phyloP scores from a whole-genome alignment of 1,140 invertebrate genomes.

The Drosophila lowei region DNA sequence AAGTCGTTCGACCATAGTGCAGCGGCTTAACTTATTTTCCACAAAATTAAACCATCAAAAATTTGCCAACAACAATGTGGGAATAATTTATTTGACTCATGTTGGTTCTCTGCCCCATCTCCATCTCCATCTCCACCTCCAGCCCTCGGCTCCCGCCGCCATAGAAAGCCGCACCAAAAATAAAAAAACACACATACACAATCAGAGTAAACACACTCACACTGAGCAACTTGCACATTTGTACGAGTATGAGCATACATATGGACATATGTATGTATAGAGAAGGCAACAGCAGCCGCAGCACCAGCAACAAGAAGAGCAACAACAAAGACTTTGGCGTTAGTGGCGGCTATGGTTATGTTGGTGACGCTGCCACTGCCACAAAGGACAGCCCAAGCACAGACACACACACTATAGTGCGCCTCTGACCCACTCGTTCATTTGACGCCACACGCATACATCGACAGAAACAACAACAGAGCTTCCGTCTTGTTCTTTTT shows the following conservation, averaged over 20 bases:
- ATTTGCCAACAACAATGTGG: slow-evolving; percentile 79
- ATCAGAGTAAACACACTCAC: slow-evolving; percentile 31
- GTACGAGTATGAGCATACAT: slow-evolving; percentile 1
- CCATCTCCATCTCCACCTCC: slow-evolving; percentile 3
- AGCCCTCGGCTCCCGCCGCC: slow-evolving; percentile 12
- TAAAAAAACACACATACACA: slow-evolving; percentile 16
- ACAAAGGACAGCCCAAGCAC: slow-evolving; percentile 25
- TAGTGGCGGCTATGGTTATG: slow-evolving; percentile 60
- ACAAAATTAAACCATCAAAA: slow-evolving; percentile 82
- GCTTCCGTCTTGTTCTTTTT: slow-evolving; percentile 23
- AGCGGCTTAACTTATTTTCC: slow-evolving; percentile 81
- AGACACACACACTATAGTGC: slow-evolving; percentile 1
- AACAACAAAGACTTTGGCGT: slow-evolving; percentile 36
- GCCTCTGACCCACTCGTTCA: slow-evolving; percentile 1
- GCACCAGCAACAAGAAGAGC: slow-evolving; percentile 28
- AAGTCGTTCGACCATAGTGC: too few relatives aligned
- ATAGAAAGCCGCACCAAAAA: slow-evolving; percentile 50
- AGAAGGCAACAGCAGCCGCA: too few relatives aligned
- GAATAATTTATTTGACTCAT: slow-evolving; percentile 80
- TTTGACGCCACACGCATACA: slow-evolving; percentile 22
- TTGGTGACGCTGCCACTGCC: slow-evolving; percentile 52
- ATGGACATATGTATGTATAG: too few relatives aligned
- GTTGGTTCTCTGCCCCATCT: slow-evolving; percentile 52
- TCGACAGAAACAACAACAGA: background rate
- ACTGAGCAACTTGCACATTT: slow-evolving; percentile 37